Percentiles rank a stretch among this genome's conserved stretches.
phyloP scores from a whole-genome alignment of 2,113 vertebrate genomes.

The Xiphorhynchus elegans region DNA sequence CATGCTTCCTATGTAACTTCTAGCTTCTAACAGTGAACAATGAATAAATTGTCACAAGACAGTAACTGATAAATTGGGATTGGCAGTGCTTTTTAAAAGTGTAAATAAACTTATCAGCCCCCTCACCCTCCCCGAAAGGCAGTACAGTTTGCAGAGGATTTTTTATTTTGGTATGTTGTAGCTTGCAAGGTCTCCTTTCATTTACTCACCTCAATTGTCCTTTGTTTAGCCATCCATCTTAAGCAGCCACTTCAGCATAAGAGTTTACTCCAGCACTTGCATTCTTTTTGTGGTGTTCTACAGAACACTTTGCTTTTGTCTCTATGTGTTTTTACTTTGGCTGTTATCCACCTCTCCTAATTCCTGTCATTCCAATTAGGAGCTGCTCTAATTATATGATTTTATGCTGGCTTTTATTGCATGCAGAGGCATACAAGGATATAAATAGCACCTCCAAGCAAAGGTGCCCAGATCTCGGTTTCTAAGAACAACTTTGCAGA shows the following conservation, averaged over 20 bases:
- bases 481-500: conserved; percentile 31
- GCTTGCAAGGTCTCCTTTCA: conserved; percentile 54
- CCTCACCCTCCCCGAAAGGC: conserved; percentile 61
- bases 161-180: conserved; percentile 27
- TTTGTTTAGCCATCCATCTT: conserved; percentile 55
- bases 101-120: conserved; percentile 82
- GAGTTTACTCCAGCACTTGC: conserved; percentile 14
- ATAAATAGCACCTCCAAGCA: conserved; percentile 50
- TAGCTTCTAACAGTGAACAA: conserved; percentile 83
- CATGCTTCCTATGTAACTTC: conserved; percentile 85
- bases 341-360: conserved; percentile 25
- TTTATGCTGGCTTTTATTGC: conserved; percentile 48
- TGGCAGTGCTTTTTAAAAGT: conserved; percentile 80
- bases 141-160: conserved; percentile 63
- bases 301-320: conserved; percentile 19
- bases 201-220: conserved; percentile 38
- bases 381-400: conserved; percentile 28
- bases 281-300: not conserved
- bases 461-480: conserved; percentile 37
- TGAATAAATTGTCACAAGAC: conserved; percentile 87
- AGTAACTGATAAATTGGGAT: conserved; percentile 86
- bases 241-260: conserved; percentile 40
- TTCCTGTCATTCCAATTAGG: conserved; percentile 50
- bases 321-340: not conserved
- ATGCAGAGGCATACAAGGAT: conserved; percentile 36